These are phyloP conservation scores for Tetragonisca angustula DNA, from an alignment of 2,888 invertebrate species.

Conservation along the genomic window DNA sequence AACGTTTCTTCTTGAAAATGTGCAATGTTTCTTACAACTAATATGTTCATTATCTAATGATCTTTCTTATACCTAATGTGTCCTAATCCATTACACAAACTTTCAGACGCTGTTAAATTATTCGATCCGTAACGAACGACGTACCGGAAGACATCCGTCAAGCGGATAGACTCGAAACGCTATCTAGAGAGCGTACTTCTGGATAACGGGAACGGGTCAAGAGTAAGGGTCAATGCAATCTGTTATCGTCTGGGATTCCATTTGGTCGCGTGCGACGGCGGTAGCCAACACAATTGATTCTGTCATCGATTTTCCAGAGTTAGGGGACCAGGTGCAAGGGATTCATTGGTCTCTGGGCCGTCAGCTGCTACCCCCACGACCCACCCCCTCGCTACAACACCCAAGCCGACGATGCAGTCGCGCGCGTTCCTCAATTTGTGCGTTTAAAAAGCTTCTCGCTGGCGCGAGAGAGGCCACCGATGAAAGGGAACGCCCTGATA, in stretches of 20 bases:
- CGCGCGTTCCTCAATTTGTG: slow-evolving; percentile 54
- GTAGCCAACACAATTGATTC: slow-evolving; percentile 58
- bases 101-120: neutral
- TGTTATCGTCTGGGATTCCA: slow-evolving; percentile 46
- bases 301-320: slow-evolving; percentile 65
- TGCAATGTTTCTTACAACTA: no score
- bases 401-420: slow-evolving; percentile 36
- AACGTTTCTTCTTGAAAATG: no score
- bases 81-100: neutral
- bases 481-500: slow-evolving; percentile 55
- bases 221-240: slow-evolving; percentile 61
- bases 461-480: slow-evolving; percentile 32
- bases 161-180: neutral
- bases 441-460: slow-evolving; percentile 48
- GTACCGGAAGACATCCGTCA: slow-evolving; percentile 5
- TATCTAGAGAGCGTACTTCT: slow-evolving; percentile 1
- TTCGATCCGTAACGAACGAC: neutral
- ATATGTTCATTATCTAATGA: no score
- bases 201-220: slow-evolving; percentile 62
- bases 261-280: slow-evolving; percentile 62
- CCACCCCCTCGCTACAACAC: slow-evolving; percentile 57
- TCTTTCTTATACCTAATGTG: no score
- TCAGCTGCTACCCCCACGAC: slow-evolving; percentile 71
- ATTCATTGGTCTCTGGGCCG: slow-evolving; percentile 59
- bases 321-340: slow-evolving; percentile 66